Conservation (phyloP, 1,140 invertebrate species). For the Ceratosolen solmsi region DNA sequence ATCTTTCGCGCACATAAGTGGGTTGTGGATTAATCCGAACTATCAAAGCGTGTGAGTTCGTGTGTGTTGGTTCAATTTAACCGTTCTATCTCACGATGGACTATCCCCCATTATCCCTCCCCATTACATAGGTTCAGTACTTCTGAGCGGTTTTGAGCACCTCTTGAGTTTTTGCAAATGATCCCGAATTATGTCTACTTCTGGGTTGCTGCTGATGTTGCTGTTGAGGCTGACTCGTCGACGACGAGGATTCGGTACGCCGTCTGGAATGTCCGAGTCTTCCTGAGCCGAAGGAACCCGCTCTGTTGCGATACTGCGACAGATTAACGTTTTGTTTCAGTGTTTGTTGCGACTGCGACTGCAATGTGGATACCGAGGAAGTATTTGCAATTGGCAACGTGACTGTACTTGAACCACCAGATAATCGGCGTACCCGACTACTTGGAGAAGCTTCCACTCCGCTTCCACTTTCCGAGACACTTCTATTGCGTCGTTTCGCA, state of each 20-base stretch:
- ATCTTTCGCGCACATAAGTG: conserved; percentile 12
- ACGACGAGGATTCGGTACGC: conserved; percentile 55
- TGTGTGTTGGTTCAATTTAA: not conserved
- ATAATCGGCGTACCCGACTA: conserved; percentile 66
- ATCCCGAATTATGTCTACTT: conserved; percentile 64
- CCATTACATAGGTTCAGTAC: conserved; percentile 9
- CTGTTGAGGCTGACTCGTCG: conserved; percentile 36
- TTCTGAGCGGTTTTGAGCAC: conserved; percentile 53
- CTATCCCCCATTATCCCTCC: not conserved
- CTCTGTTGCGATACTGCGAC: conserved; percentile 64
- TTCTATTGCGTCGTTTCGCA: conserved; percentile 75
- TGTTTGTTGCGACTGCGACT: conserved; percentile 53
- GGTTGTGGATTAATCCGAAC: conserved; percentile 5
- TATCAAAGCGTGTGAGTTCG: not conserved
- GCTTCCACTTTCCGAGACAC: conserved; percentile 76
- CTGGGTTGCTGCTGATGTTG: conserved; percentile 54
- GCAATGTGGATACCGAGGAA: conserved; percentile 44
- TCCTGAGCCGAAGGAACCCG: conserved; percentile 69
- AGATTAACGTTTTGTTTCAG: conserved; percentile 58
- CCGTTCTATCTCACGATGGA: not conserved
- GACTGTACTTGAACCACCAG: conserved; percentile 66
- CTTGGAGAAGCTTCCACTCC: conserved; percentile 59
- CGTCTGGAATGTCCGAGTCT: conserved; percentile 59
- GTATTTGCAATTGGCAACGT: conserved; percentile 59
- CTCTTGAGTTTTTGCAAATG: conserved; percentile 60